Evolutionary conservation across 2,888 invertebrate genomes (phyloP).

Genomic region (Tetragnatha montana): DNA sequence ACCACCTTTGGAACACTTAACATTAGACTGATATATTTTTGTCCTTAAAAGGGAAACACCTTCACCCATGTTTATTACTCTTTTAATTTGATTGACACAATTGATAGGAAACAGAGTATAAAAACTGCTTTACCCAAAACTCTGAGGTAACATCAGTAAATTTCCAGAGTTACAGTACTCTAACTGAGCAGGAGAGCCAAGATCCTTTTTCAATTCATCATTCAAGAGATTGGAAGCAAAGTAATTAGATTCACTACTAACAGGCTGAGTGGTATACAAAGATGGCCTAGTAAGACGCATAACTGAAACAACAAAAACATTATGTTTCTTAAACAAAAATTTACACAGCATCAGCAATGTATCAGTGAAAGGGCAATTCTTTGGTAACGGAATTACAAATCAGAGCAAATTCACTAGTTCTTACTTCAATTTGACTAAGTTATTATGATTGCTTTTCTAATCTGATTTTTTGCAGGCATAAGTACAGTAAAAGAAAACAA

Average conservation of each 20-base stretch:
- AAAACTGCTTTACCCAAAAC: constrained; percentile 84
- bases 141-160: constrained; percentile 94
- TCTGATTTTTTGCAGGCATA: too few relatives aligned
- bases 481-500: too few relatives aligned
- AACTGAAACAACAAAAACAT: constrained; percentile 48
- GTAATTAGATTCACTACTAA: constrained; percentile 88
- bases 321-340: neutral
- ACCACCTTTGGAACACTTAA: too few relatives aligned
- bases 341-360: neutral
- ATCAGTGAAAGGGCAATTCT: neutral
- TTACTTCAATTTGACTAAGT: too few relatives aligned
- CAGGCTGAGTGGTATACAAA: constrained; percentile 65
- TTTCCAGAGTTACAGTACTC: constrained; percentile 91
- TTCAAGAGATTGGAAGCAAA: constrained; percentile 88
- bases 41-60: too few relatives aligned
- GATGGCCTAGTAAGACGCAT: constrained; percentile 71
- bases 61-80: too few relatives aligned
- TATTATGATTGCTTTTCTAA: too few relatives aligned
- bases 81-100: too few relatives aligned
- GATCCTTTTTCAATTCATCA: constrained; percentile 86
- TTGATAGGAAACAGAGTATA: neutral
- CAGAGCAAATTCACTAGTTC: neutral
- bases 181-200: constrained; percentile 87
- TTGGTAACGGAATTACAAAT: too few relatives aligned
- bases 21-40: too few relatives aligned